Conservation (phyloP, 1,140 invertebrate genomes). For the Alviniconcha marisindica region DNA sequence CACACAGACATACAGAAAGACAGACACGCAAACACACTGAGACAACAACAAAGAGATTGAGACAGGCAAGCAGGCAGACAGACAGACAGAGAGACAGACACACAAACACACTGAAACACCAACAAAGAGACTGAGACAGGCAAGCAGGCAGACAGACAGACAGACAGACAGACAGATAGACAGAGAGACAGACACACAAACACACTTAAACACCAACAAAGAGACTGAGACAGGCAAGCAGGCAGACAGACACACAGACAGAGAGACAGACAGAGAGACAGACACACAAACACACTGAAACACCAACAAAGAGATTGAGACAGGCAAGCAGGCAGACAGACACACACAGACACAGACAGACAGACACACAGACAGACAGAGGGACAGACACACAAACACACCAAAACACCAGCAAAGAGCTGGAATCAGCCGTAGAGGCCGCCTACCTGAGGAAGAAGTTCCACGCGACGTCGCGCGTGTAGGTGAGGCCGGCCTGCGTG, state of each 20-base stretch:
- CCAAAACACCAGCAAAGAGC: neutral
- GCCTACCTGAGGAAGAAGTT: conserved; percentile 75
- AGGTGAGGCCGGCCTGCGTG: conserved; percentile 74
- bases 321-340: neutral
- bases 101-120: too few relatives aligned
- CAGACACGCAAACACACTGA: too few relatives aligned
- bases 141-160: too few relatives aligned
- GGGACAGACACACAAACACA: neutral
- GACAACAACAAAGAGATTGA: too few relatives aligned
- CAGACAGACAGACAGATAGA: too few relatives aligned
- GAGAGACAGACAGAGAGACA: neutral
- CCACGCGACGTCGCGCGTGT: conserved; percentile 75
- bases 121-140: too few relatives aligned
- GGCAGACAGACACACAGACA: neutral
- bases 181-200: too few relatives aligned
- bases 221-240: neutral
- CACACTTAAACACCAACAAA: too few relatives aligned
- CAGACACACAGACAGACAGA: neutral
- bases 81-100: too few relatives aligned
- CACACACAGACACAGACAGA: neutral
- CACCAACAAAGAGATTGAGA: neutral
- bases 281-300: neutral
- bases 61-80: too few relatives aligned
- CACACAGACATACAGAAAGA: too few relatives aligned
- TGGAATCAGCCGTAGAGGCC: neutral